Base-by-base conservation (phyloP, 92 coral and sea anemone genomes). In the Virgularia gustaviana region DNA sequence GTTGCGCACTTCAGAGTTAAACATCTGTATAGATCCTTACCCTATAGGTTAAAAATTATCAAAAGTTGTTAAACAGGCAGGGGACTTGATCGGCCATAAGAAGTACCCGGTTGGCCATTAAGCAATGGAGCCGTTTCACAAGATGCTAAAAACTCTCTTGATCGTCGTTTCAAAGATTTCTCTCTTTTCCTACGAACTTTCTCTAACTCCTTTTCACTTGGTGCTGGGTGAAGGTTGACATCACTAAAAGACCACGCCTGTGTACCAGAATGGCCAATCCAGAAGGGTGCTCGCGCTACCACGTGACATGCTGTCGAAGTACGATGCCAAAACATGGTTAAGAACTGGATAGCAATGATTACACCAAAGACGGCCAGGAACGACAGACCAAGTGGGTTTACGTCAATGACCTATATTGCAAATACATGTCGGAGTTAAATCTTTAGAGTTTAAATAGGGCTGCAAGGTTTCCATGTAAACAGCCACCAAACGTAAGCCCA, bases 211-310 rank as follows among this genome's bases (percentile, higher is more conserved):
- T 77, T 71, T 1, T 81, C 88, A 9, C 65, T 77, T 19, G 98
- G 98, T 0, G 90, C 85, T 0, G 75, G 75, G 13, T 84, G 83
- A 0, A 92, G 90, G 39, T 91, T 79, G 2, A 44, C 71, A 36
- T 92, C 84, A 35, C 76, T 68, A 60, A 92, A 92, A 0, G 97
- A 77, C 88, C 86, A 92, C 36, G 32, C 75, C 27, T 62, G 73
- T 79, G 78, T 78, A 20, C 81, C 84, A 34, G 71, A 16, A n/a
- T 76, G 85, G 9, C 96, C 96, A 37, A 90, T 86, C 39, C 61
- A 85, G 96, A 91, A 94, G 19, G 99, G 95, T 28, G 99, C 96
- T 27, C 99, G 96, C 28, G 99, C 99, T 18, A 94, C 35, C 79
- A 94, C 57, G 81, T 94, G 99, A 61, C 78, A 77, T 36, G 77